Conservation (phyloP, 2,113 vertebrate genomes). For the Craseonycteris thonglongyai region DNA sequence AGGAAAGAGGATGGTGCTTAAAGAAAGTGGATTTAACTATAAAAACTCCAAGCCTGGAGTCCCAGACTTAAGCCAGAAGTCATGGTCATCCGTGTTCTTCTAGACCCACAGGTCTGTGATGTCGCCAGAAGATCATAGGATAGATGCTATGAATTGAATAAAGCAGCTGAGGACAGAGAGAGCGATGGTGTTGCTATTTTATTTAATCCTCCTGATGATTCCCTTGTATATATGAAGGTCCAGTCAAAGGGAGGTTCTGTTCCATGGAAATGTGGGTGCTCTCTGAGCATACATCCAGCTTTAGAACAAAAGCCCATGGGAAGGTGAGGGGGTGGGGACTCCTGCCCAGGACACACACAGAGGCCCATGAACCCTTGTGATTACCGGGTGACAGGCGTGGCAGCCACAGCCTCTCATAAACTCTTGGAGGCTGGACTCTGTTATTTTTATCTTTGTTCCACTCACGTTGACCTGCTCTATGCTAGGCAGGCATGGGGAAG, state of each 20-base stretch:
- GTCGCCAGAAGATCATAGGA: neutral
- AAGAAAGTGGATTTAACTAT: neutral
- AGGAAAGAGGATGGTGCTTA: neutral
- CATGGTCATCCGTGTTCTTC: neutral
- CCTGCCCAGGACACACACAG: neutral
- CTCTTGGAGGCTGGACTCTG: neutral
- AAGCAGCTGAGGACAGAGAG: neutral
- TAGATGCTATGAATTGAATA: neutral
- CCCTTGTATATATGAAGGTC: neutral
- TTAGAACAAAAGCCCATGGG: neutral
- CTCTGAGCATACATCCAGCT: neutral
- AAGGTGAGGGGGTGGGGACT: neutral
- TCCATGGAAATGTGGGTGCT: neutral
- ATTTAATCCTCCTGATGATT: neutral
- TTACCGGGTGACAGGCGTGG: neutral
- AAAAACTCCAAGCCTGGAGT: neutral
- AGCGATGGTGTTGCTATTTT: neutral
- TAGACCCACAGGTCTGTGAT: neutral
- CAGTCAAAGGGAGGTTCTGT: neutral
- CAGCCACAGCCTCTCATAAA: neutral
- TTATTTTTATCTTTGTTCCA: neutral
- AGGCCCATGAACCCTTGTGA: neutral
- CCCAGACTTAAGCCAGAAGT: neutral
- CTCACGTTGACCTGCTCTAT: neutral
- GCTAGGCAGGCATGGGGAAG: neutral